Evolutionary conservation across 1,140 invertebrate genomes (phyloP).

Genomic region (Drosophila aff.): DNA sequence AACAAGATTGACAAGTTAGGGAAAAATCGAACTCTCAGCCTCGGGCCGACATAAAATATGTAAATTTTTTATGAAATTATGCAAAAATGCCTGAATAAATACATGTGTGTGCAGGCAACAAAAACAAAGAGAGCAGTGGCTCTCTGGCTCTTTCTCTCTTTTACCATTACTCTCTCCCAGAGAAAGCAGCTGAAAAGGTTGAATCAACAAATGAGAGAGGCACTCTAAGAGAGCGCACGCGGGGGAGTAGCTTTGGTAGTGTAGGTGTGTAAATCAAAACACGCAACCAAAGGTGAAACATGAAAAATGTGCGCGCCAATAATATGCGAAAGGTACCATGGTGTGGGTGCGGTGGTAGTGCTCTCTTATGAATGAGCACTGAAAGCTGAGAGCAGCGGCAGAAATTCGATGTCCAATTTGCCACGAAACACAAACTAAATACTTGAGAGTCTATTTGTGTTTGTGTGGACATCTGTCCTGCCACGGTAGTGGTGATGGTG

Average conservation of each 20-base stretch:
- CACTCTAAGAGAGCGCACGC: slow-evolving; percentile 49
- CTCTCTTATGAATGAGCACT: slow-evolving; percentile 51
- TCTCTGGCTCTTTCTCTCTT: not conserved
- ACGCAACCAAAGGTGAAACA: slow-evolving; percentile 75
- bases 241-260: slow-evolving; percentile 58
- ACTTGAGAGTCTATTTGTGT: slow-evolving; percentile 35
- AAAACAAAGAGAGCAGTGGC: slow-evolving; percentile 27
- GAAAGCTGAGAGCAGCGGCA: slow-evolving; percentile 39
- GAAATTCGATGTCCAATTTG: slow-evolving; percentile 50
- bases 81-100: slow-evolving; percentile 66
- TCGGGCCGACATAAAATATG: slow-evolving; percentile 57
- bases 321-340: slow-evolving; percentile 32
- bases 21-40: slow-evolving; percentile 62
- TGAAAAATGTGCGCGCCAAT: slow-evolving; percentile 81
- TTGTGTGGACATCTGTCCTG: slow-evolving; percentile 32
- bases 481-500: slow-evolving; percentile 38
- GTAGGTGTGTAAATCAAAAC: slow-evolving; percentile 67
- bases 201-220: slow-evolving; percentile 70
- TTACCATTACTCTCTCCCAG: not conserved
- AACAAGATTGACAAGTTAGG: slow-evolving; percentile 71
- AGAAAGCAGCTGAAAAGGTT: slow-evolving; percentile 67
- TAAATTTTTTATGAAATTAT: slow-evolving; percentile 79
- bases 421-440: slow-evolving; percentile 51
- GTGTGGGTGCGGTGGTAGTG: slow-evolving; percentile 8
- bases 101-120: slow-evolving; percentile 29